Base-by-base conservation (phyloP, 92 coral and sea anemone species). In the Heliopora coerulea region DNA sequence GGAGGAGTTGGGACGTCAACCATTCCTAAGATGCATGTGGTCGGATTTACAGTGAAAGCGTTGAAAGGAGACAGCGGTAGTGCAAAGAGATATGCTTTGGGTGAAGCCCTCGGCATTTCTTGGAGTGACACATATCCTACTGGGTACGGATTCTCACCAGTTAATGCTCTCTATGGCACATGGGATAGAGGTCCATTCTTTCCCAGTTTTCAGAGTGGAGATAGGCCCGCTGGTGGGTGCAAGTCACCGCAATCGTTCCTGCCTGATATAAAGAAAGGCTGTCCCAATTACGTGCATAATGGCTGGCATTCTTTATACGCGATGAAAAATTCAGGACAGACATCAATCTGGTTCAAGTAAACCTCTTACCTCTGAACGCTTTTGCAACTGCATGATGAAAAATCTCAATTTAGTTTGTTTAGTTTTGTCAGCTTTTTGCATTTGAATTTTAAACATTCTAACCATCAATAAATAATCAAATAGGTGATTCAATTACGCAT, bases 301-400 rank as follows among this genome's bases (percentile, higher is more conserved):
- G 96, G 98, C 1, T 93, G 98, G 98, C 85, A 80, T 58, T 42
- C 88, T 10, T 85, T 90, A 7, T 68, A 69, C 26, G 85, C 80
- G 0, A 18, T 26, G 14, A 82, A 76, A 19, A 64, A 85, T 10
- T 79, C 85, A 0, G 98, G 98, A 11, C 98, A 93, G 70, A 93
- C 91, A 21, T 90, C 98, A 30, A 88, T 93, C 33, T 93, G 98
- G 98, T 93, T 93, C 76, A 93, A 93, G 77, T 89, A 62, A 77
- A 33, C 6, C 48, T 54, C 48, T 14, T 15, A 15, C 14, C 52
- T 6, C 15, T 37, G 42, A 4, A 4, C 6, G 42, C 11, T 11
- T 37, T 4, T 11, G 42, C 42, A 37, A 37, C 11, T 37, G 42
- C 42, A 4, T 37, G 4, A 11, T 37, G 6, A 37, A 11, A 37